Percentiles rank a stretch among this genome's conserved stretches.
phyloP scores from a whole-genome alignment of 2,888 invertebrate genomes.

The Gnatocerus cornutus region DNA sequence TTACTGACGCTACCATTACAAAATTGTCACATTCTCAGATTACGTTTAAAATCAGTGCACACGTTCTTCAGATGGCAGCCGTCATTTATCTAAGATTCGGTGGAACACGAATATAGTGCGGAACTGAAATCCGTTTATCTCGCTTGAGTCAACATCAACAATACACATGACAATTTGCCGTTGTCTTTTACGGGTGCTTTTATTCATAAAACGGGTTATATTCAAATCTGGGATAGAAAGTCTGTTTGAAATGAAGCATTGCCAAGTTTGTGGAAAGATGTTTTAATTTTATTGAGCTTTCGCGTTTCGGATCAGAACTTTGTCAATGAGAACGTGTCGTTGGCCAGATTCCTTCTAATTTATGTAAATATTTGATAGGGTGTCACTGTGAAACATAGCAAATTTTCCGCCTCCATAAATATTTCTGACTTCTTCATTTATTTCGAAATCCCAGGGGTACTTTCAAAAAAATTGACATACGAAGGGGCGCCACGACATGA shows the following conservation, averaged over 20 bases:
- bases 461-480: constrained; percentile 25
- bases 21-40: neutral
- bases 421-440: constrained; percentile 42
- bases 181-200: constrained; percentile 31
- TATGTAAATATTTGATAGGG: constrained; percentile 35
- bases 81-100: constrained; percentile 27
- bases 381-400: constrained; percentile 34
- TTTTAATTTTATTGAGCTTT: constrained; percentile 7
- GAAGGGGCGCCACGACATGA: constrained; percentile 23
- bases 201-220: constrained; percentile 9
- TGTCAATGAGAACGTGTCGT: constrained; percentile 8
- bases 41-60: constrained; percentile 33
- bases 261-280: neutral
- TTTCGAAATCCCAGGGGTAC: constrained; percentile 29
- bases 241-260: no score
- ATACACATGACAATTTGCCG: constrained; percentile 35
- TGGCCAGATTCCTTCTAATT: constrained; percentile 22
- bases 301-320: constrained; percentile 2
- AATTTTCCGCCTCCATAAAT: constrained; percentile 28
- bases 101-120: constrained; percentile 16
- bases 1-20: no score
- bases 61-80: constrained; percentile 16
- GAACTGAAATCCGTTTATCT: constrained; percentile 39
- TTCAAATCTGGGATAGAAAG: no score
- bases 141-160: constrained; percentile 39